Evolutionary conservation across 2,797 vertebrate genomes (phyloP).

Genomic region (Peromyscus nudipes): DNA sequence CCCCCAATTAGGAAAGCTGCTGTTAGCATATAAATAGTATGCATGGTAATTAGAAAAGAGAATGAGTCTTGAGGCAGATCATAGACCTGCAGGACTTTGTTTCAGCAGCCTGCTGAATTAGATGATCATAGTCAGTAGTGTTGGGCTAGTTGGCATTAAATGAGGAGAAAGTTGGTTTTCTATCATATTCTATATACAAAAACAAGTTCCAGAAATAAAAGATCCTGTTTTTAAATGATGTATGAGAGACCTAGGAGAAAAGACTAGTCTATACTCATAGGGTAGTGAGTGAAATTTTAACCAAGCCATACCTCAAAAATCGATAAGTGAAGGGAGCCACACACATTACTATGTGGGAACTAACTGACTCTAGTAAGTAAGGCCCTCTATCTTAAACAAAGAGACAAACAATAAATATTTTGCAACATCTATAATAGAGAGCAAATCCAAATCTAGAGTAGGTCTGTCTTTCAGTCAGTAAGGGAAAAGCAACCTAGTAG

Average conservation of each 20-base stretch:
- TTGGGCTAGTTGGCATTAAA: not conserved
- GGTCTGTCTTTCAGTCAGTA: not conserved
- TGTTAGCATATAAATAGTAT: not conserved
- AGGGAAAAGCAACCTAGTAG: not conserved
- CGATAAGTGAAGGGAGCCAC: not conserved
- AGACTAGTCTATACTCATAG: constrained; percentile 30
- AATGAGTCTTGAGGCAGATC: not conserved
- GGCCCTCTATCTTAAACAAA: not conserved
- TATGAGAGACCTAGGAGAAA: constrained; percentile 30
- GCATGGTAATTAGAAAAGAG: not conserved
- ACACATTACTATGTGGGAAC: constrained; percentile 9
- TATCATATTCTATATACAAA: not conserved
- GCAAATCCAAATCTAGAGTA: not conserved
- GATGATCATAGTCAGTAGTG: not conserved
- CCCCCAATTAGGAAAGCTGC: not conserved
- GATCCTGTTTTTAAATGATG: not conserved
- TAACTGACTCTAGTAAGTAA: constrained; percentile 31
- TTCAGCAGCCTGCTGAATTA: not conserved
- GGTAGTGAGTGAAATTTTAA: constrained; percentile 40
- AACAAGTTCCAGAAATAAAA: constrained; percentile 61
- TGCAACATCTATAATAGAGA: not conserved
- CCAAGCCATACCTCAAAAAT: constrained; percentile 48
- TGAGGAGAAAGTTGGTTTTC: not conserved
- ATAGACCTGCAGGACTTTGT: rapidly evolving
- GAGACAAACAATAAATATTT: not conserved